Evolutionary conservation across 2,113 vertebrate species (phyloP), one percentile per base, ranked within the genome.

Genomic region (Phocoena sinus): DNA sequence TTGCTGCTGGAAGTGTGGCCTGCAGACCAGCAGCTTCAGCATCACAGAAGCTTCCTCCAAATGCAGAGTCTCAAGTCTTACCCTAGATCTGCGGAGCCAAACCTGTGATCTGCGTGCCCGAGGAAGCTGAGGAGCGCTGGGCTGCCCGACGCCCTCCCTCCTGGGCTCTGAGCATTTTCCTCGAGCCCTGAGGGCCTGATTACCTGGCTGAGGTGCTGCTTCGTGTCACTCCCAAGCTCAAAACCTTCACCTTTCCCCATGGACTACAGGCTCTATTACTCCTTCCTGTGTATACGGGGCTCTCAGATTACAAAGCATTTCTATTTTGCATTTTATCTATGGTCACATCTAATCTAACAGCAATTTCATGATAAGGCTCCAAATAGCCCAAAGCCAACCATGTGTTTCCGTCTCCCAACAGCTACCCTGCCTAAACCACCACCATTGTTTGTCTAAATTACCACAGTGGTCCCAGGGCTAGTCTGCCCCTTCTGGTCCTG

Each of bases 271-370:
- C 18, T 25, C 28, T 10, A 5, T 60, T n/a, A n/a, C 41, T 17
- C 58, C 20, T 53, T 38, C 13, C 9, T 26, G 44, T 9, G 15
- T 12, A 6, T 4, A 4, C 44, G 53, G 33, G 10, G 26, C 50
- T 68, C 83, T 85, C 62, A 77, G 86, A 70, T 86, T 18, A 50
- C 23, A 26, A 95, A 62, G 14, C 76, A 63, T 53, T 96, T 91
- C 71, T 70, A 60, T 33, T 79, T 85, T 23, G 26, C 62, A 28
- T 86, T 91, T 62, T 73, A 62, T 50, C 67, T 89, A 44, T 36
- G 20, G 17, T 90, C 63, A 70, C 50, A 38, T 76, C 10, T 14
- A 60, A 79, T 84, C 33, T 33, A 71, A 38, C 36, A 70, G 83
- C 15, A 38, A 65, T 80, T 65, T 74, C 70, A 44, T 70, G 31